phyloP scores from a whole-genome alignment of 2,113 vertebrate species.

The Rousettus leschenaultii region DNA sequence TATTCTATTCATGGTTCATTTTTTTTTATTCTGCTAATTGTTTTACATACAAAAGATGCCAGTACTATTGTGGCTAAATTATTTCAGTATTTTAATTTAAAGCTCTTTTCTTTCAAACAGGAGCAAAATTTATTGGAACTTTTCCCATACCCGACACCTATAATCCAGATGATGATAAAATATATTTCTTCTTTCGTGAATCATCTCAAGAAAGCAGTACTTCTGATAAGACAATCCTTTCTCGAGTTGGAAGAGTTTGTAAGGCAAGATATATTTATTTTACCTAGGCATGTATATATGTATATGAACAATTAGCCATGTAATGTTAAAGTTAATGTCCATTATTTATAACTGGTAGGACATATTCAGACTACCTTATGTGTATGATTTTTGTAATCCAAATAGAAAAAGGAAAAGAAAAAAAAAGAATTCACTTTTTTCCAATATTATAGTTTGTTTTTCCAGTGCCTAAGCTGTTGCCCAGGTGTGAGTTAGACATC shows the following conservation, averaged over 20 bases:
- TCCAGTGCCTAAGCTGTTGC: neutral
- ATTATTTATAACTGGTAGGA: neutral
- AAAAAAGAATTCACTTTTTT: neutral
- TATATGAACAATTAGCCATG: neutral
- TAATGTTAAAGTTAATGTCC: neutral
- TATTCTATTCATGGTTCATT: neutral
- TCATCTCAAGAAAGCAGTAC: conserved; percentile 91
- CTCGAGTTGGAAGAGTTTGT: conserved; percentile 96
- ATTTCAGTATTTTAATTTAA: neutral
- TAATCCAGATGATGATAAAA: conserved; percentile 98
- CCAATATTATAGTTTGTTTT: neutral
- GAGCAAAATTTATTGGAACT: conserved; percentile 95
- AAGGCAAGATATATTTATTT: conserved; percentile 85
- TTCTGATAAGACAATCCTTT: conserved; percentile 92
- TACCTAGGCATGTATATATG: neutral
- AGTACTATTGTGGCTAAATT: neutral
- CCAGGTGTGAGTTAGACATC: neutral
- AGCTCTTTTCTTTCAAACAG: conserved; percentile 79
- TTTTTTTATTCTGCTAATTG: neutral
- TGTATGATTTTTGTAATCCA: neutral
- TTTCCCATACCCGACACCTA: conserved; percentile 95
- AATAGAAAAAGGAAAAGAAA: neutral
- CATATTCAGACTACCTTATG: neutral
- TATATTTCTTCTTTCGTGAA: conserved; percentile 99
- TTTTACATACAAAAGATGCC: neutral